These are phyloP conservation scores for Spongilla lacustris DNA, from an alignment of 37 sponge, comb jelly and placozoan genomes.

Conservation along the genomic window DNA sequence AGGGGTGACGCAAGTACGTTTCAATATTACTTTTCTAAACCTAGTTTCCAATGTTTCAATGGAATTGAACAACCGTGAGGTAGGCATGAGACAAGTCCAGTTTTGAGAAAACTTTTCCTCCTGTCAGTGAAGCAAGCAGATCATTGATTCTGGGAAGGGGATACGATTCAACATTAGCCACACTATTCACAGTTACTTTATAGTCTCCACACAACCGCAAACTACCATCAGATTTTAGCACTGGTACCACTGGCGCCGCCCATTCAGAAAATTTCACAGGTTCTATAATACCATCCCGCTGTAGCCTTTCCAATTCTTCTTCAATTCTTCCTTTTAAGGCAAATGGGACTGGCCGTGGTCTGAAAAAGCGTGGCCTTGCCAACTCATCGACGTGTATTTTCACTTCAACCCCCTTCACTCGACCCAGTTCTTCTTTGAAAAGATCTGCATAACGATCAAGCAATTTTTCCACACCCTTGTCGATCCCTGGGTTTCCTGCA, in stretches of 20 bases:
- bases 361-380: not conserved
- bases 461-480: not conserved
- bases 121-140: constrained; percentile 1
- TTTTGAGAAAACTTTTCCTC: constrained; percentile 11
- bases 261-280: constrained; percentile 17
- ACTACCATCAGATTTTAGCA: constrained; percentile 22
- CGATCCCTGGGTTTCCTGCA: not conserved
- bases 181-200: constrained; percentile 28
- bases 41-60: too few species aligned
- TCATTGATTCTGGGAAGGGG: constrained; percentile 15
- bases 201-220: constrained; percentile 42
- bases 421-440: constrained; percentile 2
- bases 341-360: constrained; percentile 3
- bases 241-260: constrained; percentile 38
- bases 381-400: constrained; percentile 3
- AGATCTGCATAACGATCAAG: constrained; percentile 12
- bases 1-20: too few species aligned
- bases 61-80: too few species aligned
- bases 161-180: not conserved
- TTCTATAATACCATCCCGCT: constrained; percentile 8
- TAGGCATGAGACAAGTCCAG: constrained; percentile 8
- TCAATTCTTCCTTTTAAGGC: constrained; percentile 11
- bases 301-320: not conserved
- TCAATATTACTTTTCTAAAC: too few species aligned
- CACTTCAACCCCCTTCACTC: not conserved